These are phyloP conservation scores for Pammene fasciana DNA, from an alignment of 2,888 invertebrate species.

Conservation along the genomic window DNA sequence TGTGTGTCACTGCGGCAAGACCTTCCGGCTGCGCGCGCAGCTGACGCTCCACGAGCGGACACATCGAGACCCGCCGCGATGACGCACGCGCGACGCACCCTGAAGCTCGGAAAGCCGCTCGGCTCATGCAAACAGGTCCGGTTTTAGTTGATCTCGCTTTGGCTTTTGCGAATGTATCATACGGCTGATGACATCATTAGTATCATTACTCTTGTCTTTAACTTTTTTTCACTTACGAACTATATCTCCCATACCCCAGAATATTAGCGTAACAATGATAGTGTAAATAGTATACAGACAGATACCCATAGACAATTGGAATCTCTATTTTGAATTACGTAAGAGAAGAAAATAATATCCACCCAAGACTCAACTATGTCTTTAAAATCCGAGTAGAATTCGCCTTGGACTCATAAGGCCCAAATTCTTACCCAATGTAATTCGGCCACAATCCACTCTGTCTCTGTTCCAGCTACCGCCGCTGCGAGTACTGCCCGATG, in stretches of 20 bases:
- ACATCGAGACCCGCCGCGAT: conserved; percentile 45
- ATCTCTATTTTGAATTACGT: no score
- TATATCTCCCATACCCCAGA: no score
- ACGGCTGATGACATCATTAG: not conserved
- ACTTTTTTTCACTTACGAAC: no score
- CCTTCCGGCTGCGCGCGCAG: conserved; percentile 75
- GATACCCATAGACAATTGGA: no score
- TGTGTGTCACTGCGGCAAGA: conserved; percentile 77
- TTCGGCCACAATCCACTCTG: not conserved
- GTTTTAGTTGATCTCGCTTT: not conserved
- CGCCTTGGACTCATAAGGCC: no score
- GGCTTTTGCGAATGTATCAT: not conserved
- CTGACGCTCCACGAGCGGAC: conserved; percentile 54
- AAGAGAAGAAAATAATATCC: no score
- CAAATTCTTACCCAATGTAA: no score
- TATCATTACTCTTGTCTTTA: not conserved
- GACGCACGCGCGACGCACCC: not conserved
- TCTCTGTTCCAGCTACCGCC: conserved; percentile 58
- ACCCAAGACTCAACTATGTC: no score
- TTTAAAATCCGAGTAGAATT: no score
- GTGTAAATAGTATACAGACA: no score
- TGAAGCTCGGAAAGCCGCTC: not conserved
- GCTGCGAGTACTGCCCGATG: conserved; percentile 36
- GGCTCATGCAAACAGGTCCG: not conserved
- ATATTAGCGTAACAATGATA: no score